phyloP scores from a whole-genome alignment of 2,113 vertebrate species.

The Sebastes schlegelii region DNA sequence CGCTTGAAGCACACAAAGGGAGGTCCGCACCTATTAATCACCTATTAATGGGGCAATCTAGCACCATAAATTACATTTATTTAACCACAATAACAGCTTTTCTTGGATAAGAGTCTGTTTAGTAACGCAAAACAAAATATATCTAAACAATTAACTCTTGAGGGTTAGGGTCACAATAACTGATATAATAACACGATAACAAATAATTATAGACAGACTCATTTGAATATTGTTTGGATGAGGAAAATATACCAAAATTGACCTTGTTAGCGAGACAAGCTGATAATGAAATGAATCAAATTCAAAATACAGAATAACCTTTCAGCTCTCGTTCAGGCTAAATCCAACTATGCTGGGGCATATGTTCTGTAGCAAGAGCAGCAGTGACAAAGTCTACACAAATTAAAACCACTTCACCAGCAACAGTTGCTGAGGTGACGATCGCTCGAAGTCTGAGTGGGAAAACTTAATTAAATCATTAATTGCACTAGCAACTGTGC shows the following conservation, averaged over 20 bases:
- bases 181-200: background rate
- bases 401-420: no score
- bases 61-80: no score
- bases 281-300: slow-evolving; percentile 5
- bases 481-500: slow-evolving; percentile 2
- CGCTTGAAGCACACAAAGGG: no score
- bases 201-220: background rate
- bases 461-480: slow-evolving; percentile 19
- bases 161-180: background rate
- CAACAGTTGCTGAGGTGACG: background rate
- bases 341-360: background rate
- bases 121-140: no score
- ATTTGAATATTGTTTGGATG: background rate
- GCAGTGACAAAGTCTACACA: background rate
- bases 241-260: background rate
- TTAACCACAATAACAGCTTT: no score
- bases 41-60: no score
- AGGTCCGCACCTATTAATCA: no score
- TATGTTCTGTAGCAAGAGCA: background rate
- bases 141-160: background rate
- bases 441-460: background rate
- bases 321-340: slow-evolving; percentile 5
- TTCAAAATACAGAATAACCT: slow-evolving; percentile 11
- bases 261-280: slow-evolving; percentile 10
- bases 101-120: no score